Percentiles rank a stretch among this genome's conserved stretches.
Conservation (phyloP, 2,888 invertebrate genomes). For the Drosophila trichaetosa region DNA sequence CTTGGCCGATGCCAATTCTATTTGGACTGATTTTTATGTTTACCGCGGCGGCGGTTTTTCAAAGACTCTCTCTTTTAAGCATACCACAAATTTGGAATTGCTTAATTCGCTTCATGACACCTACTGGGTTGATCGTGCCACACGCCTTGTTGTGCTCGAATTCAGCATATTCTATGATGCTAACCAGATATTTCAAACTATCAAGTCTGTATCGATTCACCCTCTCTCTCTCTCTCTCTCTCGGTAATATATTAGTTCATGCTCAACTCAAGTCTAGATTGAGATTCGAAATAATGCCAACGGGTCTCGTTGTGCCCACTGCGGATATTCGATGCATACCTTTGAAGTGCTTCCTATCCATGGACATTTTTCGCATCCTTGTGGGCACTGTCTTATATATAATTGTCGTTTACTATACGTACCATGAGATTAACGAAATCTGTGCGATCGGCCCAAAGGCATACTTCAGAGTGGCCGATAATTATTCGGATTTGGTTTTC, state of each 20-base stretch:
- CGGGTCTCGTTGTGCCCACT: slow-evolving; percentile 20
- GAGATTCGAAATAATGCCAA: slow-evolving; percentile 35
- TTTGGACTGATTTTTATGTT: neutral
- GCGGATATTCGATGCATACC: neutral
- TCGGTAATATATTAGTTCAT: neutral
- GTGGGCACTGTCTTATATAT: neutral
- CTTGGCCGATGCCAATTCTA: neutral
- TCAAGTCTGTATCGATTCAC: slow-evolving; percentile 20
- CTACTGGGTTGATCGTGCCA: slow-evolving; percentile 30
- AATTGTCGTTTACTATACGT: slow-evolving; percentile 22
- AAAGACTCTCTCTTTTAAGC: neutral
- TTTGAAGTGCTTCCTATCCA: neutral
- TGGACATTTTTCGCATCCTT: fast-evolving
- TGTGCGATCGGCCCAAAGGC: fast-evolving
- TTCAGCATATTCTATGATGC: neutral
- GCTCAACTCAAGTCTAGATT: slow-evolving; percentile 5
- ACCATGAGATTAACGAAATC: slow-evolving; percentile 21
- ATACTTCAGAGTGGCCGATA: neutral
- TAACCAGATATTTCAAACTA: neutral
- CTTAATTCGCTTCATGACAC: fast-evolving
- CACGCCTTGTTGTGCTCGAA: slow-evolving; percentile 33
- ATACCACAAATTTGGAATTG: neutral
- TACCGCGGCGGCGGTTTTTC: slow-evolving; percentile 34
- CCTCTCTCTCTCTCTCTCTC: neutral
- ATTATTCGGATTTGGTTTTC: slow-evolving; percentile 10